Evolutionary conservation across 1,140 invertebrate genomes (phyloP).

Genomic region (Caenorhabditis tropicalis): DNA sequence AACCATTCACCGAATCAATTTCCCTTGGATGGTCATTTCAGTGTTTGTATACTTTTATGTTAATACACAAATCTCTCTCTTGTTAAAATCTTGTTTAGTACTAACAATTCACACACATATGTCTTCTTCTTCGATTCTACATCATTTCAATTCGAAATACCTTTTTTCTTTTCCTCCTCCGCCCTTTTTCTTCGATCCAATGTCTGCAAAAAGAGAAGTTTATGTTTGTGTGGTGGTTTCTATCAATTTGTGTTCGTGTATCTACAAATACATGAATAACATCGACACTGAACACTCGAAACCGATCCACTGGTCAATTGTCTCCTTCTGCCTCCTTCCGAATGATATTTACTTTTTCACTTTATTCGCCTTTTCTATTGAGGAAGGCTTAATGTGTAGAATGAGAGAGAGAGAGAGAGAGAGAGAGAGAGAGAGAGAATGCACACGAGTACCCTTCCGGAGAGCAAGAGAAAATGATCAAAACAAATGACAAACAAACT

Average conservation of each 20-base stretch:
- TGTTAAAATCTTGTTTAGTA: conserved; percentile 37
- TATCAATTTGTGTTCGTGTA: conserved; percentile 41
- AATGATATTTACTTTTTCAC: conserved; percentile 26
- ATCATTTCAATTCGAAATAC: background rate
- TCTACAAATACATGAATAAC: conserved; percentile 10
- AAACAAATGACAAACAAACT: conserved; percentile 31
- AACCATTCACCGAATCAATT: no score
- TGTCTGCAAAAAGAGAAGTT: background rate
- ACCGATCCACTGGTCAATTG: conserved; percentile 40
- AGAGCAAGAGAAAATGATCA: background rate
- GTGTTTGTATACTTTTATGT: conserved; percentile 32
- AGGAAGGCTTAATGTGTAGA: conserved; percentile 41
- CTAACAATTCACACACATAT: conserved; percentile 15
- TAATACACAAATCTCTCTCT: conserved; percentile 9
- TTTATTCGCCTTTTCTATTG: conserved; percentile 42
- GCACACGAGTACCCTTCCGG: background rate
- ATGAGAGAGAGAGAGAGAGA: background rate
- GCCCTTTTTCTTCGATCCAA: no score
- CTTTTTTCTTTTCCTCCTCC: background rate
- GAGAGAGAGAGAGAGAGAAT: background rate
- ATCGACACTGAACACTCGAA: conserved; percentile 32
- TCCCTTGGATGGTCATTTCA: background rate
- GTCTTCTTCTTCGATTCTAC: no score
- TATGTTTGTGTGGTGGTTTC: background rate
- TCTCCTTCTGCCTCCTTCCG: background rate